These are phyloP conservation scores for Vireo altiloquus DNA, from an alignment of 2,113 vertebrate species.

Conservation along the genomic window DNA sequence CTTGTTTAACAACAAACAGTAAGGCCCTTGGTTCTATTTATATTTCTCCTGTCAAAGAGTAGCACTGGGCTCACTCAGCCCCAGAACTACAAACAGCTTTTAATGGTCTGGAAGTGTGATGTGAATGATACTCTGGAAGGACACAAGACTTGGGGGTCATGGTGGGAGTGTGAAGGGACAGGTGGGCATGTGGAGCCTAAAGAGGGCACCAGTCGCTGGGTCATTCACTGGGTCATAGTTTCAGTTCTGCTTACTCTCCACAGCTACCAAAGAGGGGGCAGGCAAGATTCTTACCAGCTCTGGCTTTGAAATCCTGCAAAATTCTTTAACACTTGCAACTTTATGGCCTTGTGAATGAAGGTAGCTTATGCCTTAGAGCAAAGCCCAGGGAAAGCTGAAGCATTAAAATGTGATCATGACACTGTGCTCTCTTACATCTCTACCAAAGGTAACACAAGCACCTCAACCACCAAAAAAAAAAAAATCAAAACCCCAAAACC, in stretches of 20 bases:
- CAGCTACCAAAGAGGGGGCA: not conserved
- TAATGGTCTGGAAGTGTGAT: conserved; percentile 62
- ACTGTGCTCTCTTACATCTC: conserved; percentile 7
- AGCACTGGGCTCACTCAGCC: conserved; percentile 49
- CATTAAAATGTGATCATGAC: not conserved
- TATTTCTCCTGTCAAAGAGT: conserved; percentile 68
- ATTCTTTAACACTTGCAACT: not conserved
- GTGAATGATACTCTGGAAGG: conserved; percentile 56
- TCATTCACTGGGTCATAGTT: not conserved
- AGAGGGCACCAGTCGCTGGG: not conserved
- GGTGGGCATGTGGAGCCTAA: not conserved
- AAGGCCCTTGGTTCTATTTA: conserved; percentile 77
- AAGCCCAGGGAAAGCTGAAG: conserved; percentile 43
- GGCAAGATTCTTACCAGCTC: conserved; percentile 21
- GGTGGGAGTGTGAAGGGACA: conserved; percentile 23
- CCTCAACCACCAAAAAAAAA: not conserved
- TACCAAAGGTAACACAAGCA: conserved; percentile 6
- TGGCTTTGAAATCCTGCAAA: conserved; percentile 45
- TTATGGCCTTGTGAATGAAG: not conserved
- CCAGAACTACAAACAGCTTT: conserved; percentile 60
- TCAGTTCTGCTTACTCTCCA: conserved; percentile 36
- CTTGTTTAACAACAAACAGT: conserved; percentile 66
- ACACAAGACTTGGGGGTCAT: conserved; percentile 10
- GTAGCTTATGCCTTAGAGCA: conserved; percentile 32
- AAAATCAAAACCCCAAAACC: not conserved